Evolutionary conservation across 2,113 vertebrate species (phyloP), one percentile per base, ranked within the genome.

Genomic region (Helogale parvula): DNA sequence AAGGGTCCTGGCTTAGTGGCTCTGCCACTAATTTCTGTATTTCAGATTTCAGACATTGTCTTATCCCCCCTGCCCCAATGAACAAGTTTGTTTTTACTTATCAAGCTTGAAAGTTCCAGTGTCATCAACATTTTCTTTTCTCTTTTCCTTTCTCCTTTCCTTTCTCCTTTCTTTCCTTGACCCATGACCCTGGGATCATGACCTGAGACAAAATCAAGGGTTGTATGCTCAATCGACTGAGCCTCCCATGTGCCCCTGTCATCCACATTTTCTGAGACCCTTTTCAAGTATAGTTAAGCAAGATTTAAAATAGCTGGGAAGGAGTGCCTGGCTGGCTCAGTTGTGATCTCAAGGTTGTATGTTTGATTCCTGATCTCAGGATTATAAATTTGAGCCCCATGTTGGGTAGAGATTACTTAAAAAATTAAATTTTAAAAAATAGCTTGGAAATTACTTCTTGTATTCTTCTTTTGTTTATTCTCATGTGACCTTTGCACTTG

Each of bases 361-460:
- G 72, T 76, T 47, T 1, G 14, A 41, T 15, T 31, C 74, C 16
- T 31, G 7, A 47, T 76, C 27, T 76, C 3, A 4, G 25, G 41
- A 41, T 47, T 47, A 4, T 31, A 25, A 41, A 14, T 76, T 31
- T 7, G 14, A 47, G 27, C 27, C 25, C 14, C 41, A 45, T 29
- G 41, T 45, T 76, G 27, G n/a, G 27, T 76, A 45, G 57, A 21
- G 57, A 60, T 60, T 60, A 60, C 21, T 27, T 76, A 29, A 76
- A 76, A 76, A 15, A 72, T 45, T 47, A 76, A 60, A 60, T 60
- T 21, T 60, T 60, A 60, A 76, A 47, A 47, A 41, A 29, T 47
- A 47, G 72, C 72, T 45, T 89, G 52, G 60, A 87, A 87, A 72
- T 68, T 69, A 33, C 38, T 71, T 96, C 96, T 96, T 54, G 84